Evolutionary conservation across 2,113 vertebrate genomes (phyloP).

Genomic region (Mesocricetus auratus): DNA sequence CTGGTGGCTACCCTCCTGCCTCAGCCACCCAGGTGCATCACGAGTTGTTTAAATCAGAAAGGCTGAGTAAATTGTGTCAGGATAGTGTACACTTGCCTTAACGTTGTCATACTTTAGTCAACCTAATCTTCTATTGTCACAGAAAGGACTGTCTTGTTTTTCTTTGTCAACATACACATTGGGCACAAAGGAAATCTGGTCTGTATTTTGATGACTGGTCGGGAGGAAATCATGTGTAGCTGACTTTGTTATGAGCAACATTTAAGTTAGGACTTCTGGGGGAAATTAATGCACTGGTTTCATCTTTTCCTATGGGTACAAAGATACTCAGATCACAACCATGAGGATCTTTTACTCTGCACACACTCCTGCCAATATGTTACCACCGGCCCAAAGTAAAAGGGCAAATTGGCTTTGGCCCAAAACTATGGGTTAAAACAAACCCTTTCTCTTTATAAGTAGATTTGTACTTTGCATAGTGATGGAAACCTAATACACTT

Average conservation of each 20-base stretch:
- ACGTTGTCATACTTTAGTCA: conserved; percentile 6
- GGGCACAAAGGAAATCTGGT: not conserved
- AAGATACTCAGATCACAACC: conserved; percentile 29
- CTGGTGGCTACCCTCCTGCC: not conserved
- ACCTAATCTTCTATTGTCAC: not conserved
- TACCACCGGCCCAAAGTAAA: not conserved
- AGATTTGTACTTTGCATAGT: not conserved
- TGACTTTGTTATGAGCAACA: conserved; percentile 8
- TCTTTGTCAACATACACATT: not conserved
- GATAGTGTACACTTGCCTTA: not conserved
- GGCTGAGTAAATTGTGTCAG: not conserved
- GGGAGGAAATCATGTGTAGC: not conserved
- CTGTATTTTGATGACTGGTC: conserved; percentile 4
- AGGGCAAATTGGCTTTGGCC: not conserved
- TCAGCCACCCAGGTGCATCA: not conserved
- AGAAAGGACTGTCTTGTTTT: not conserved
- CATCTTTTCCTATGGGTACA: not conserved
- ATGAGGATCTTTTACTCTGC: not conserved
- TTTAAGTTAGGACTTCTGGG: conserved; percentile 43
- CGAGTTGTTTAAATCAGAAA: not conserved
- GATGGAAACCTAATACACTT: not conserved
- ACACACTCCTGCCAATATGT: not conserved
- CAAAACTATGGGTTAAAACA: not conserved
- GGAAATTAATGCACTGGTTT: conserved; percentile 20
- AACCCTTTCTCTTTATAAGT: not conserved